phyloP scores from a whole-genome alignment of 1,140 invertebrate species.

The Saxidomus purpurata region DNA sequence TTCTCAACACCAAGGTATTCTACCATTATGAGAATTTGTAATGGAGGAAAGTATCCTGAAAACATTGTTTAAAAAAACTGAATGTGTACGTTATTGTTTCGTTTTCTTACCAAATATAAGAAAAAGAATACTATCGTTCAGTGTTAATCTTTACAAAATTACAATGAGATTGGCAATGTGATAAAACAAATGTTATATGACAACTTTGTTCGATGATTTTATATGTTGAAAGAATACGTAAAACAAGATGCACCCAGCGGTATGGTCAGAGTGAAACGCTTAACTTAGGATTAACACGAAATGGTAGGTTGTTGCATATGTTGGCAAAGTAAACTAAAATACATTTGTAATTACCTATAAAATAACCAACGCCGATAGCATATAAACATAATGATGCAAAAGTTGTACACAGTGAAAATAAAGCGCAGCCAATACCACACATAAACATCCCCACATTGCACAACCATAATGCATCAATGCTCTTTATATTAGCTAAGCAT shows the following conservation, averaged over 20 bases:
- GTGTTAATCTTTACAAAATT: too few relatives aligned
- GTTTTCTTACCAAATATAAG: too few relatives aligned
- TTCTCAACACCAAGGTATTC: slow-evolving; percentile 57
- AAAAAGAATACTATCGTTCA: too few relatives aligned
- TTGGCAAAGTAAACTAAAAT: too few relatives aligned
- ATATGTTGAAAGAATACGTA: too few relatives aligned
- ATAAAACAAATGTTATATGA: too few relatives aligned
- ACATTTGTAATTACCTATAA: slow-evolving; percentile 59
- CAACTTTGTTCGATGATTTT: too few relatives aligned
- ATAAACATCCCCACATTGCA: slow-evolving; percentile 53
- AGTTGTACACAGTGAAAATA: slow-evolving; percentile 50
- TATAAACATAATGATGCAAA: slow-evolving; percentile 19
- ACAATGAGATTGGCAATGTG: too few relatives aligned
- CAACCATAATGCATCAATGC: slow-evolving; percentile 22
- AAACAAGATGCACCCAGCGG: too few relatives aligned
- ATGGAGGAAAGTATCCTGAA: slow-evolving; percentile 67
- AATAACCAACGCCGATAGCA: slow-evolving; percentile 19
- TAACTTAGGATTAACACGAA: too few relatives aligned
- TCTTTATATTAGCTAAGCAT: neutral
- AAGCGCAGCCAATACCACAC: slow-evolving; percentile 31
- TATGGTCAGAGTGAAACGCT: too few relatives aligned
- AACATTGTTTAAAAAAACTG: neutral
- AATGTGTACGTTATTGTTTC: neutral
- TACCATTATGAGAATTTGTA: slow-evolving; percentile 57
- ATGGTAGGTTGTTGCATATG: too few relatives aligned